Percentiles rank a stretch among this genome's conserved stretches.
Conservation (phyloP, 2,888 invertebrate genomes). For the Aphidius colemani region DNA sequence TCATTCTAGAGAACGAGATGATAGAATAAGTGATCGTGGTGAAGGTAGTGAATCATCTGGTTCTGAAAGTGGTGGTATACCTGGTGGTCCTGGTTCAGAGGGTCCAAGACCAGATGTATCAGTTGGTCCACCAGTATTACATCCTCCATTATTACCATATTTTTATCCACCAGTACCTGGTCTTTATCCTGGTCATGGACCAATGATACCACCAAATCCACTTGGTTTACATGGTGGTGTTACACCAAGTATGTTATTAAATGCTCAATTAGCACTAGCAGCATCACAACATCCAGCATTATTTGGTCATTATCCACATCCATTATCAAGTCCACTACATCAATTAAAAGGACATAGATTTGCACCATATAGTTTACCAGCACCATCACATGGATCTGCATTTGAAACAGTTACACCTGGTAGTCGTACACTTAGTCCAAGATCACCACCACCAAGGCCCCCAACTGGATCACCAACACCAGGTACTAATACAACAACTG, state of each 20-base stretch:
- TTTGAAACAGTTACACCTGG: slow-evolving; percentile 89
- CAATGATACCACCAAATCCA: slow-evolving; percentile 73
- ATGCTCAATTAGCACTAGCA: slow-evolving; percentile 85
- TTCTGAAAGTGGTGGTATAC: slow-evolving; percentile 64
- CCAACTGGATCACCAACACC: slow-evolving; percentile 66
- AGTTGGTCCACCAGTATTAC: slow-evolving; percentile 85
- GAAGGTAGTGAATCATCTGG: slow-evolving; percentile 58
- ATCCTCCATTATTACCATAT: slow-evolving; percentile 89
- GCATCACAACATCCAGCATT: slow-evolving; percentile 80
- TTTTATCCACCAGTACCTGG: slow-evolving; percentile 82
- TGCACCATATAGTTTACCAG: slow-evolving; percentile 86
- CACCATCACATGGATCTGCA: slow-evolving; percentile 76
- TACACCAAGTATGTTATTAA: slow-evolving; percentile 84
- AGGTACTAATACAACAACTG: slow-evolving; percentile 52
- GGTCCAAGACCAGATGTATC: slow-evolving; percentile 89
- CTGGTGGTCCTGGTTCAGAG: slow-evolving; percentile 60
- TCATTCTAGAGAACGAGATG: slow-evolving; percentile 55
- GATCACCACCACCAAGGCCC: slow-evolving; percentile 67
- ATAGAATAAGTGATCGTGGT: slow-evolving; percentile 54
- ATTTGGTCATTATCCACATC: slow-evolving; percentile 72
- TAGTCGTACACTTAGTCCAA: slow-evolving; percentile 67
- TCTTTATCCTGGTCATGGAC: slow-evolving; percentile 74
- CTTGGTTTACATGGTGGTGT: slow-evolving; percentile 71
- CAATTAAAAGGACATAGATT: slow-evolving; percentile 80
- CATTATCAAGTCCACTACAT: slow-evolving; percentile 71